Conservation (phyloP, 2,113 vertebrate genomes). For the Prinia subflava region DNA sequence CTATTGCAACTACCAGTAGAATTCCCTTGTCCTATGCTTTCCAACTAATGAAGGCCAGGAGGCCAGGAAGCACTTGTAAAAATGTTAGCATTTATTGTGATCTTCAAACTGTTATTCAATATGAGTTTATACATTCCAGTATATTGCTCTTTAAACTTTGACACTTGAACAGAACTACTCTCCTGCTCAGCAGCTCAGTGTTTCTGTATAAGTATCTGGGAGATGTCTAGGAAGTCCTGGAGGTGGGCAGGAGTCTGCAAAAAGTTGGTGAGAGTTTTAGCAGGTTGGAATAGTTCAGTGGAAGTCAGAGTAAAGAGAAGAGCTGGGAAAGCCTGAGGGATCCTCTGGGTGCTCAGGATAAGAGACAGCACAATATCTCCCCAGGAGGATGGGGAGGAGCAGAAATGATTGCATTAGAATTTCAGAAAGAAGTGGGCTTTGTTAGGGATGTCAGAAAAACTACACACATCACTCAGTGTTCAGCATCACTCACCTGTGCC, state of each 20-base stretch:
- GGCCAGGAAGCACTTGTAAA: neutral
- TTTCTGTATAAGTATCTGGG: neutral
- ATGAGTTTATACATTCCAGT: neutral
- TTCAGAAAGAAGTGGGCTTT: neutral
- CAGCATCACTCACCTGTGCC: neutral
- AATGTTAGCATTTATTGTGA: neutral
- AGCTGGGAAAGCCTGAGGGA: neutral
- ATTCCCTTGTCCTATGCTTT: neutral
- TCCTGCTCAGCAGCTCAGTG: neutral
- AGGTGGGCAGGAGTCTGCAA: neutral
- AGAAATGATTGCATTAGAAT: neutral
- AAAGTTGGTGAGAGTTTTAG: neutral
- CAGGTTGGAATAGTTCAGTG: neutral
- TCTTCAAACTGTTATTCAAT: neutral
- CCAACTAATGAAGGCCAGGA: slow-evolving; percentile 4
- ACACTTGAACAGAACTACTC: neutral
- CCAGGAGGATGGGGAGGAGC: neutral
- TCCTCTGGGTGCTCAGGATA: neutral
- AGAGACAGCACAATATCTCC: neutral
- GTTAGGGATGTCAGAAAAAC: neutral
- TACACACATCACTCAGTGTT: neutral
- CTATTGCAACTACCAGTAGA: neutral
- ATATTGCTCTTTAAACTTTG: neutral
- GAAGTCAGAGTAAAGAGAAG: neutral
- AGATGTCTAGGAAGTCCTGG: neutral